Percentiles rank a stretch among this genome's conserved stretches.
Evolutionary conservation across 2,797 vertebrate species (phyloP).

Genomic region (Sebastiscus tertius): DNA sequence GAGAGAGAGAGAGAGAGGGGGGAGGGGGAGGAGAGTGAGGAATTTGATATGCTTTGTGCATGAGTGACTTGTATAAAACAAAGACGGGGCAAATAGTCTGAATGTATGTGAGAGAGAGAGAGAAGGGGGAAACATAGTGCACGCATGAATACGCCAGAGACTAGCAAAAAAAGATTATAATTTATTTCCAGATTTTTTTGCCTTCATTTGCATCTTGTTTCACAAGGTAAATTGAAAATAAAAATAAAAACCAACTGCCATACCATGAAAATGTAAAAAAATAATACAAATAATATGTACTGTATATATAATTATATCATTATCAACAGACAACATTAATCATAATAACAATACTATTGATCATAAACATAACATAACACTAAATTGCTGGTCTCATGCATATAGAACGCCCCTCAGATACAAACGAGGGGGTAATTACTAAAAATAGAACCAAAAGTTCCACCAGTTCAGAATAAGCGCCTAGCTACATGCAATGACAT

Average conservation of each 20-base stretch:
- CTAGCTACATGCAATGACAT: slow-evolving; percentile 89
- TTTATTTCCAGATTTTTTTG: slow-evolving; percentile 87
- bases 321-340: slow-evolving; percentile 88
- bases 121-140: not conserved
- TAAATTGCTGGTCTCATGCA: slow-evolving; percentile 87
- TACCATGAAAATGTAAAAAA: slow-evolving; percentile 91
- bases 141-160: slow-evolving; percentile 43
- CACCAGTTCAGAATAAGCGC: slow-evolving; percentile 83
- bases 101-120: slow-evolving; percentile 47
- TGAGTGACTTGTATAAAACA: slow-evolving; percentile 83
- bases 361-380: slow-evolving; percentile 83
- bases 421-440: slow-evolving; percentile 81
- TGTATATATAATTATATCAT: slow-evolving; percentile 89
- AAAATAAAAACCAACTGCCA: slow-evolving; percentile 83
- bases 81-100: slow-evolving; percentile 67
- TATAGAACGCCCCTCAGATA: slow-evolving; percentile 80
- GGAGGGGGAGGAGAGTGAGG: slow-evolving; percentile 60
- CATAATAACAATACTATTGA: slow-evolving; percentile 84
- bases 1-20: slow-evolving; percentile 15
- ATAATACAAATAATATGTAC: slow-evolving; percentile 90
- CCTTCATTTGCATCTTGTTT: slow-evolving; percentile 85
- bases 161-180: slow-evolving; percentile 84
- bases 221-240: slow-evolving; percentile 85
- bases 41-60: slow-evolving; percentile 84
- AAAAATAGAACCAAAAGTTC: slow-evolving; percentile 84